Evolutionary conservation across 2,113 vertebrate genomes (phyloP), one percentile per base, ranked within the genome.

Genomic region (Pogona vitticeps): DNA sequence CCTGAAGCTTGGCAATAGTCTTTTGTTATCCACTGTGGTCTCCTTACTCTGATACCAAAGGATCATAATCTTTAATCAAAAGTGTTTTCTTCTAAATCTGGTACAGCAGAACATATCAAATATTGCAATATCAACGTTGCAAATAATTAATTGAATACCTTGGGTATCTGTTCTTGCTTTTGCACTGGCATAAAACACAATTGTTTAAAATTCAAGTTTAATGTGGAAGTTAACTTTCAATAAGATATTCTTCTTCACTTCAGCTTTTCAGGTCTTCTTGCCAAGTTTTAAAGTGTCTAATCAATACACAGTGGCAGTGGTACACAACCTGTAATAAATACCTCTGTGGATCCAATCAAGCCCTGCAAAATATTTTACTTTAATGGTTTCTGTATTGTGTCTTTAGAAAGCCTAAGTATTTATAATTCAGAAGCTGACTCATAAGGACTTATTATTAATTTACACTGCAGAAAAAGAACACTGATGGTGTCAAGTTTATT

Each of bases 241-340:
- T 89, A 90, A 83, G 2, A 12, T 9, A 82, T 90, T 33, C 76
- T 76, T 63, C 68, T 14, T 15, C 18, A 31, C n/a, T 12, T n/a
- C 40, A 40, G 21, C 26, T 40, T 94, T 58, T 23, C 78, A 87
- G 75, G 78, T 82, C 80, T 17, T 76, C 72, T 88, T 76, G 23
- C 76, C 90, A 65, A 72, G 2, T 91, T 92, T 90, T 78, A 72
- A 87, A 67, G 40, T 40, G 12, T 59, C 23, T 91, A 20, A 86
- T 89, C 88, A 93, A 89, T 90, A 95, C 89, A 82, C 83, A 92
- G 91, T 86, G 75, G 80, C 73, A 46, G 87, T 76, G 15, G 92
- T 89, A 56, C 72, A 91, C 75, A 94, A 58, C 59, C 80, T 42
- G 63, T 67, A 93, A 91, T 59, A 89, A 89, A 91, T 94, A 91